Percentiles rank a stretch among this genome's conserved stretches.
phyloP scores from a whole-genome alignment of 2,888 invertebrate species.

The Itoplectis maculator region DNA sequence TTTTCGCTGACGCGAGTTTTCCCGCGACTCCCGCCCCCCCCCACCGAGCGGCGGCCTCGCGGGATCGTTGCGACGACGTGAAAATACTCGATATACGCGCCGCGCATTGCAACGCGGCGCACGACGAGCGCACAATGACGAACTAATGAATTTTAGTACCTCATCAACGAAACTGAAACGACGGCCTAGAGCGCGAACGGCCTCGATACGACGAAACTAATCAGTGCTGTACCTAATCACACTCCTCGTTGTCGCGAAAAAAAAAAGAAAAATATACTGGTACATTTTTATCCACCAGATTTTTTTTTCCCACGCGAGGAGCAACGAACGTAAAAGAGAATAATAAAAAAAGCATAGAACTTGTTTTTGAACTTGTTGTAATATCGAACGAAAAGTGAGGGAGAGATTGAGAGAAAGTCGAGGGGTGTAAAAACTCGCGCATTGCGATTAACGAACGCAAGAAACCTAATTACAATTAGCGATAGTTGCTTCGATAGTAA shows the following conservation, averaged over 20 bases:
- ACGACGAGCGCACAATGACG: constrained; percentile 36
- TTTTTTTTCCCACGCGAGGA: constrained; percentile 10
- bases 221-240: constrained; percentile 42
- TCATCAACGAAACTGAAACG: constrained; percentile 54
- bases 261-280: neutral
- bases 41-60: no score
- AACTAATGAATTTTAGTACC: constrained; percentile 55
- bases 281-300: neutral
- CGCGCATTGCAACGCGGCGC: no score
- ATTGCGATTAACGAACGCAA: constrained; percentile 47
- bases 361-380: neutral
- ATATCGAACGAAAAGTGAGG: constrained; percentile 7
- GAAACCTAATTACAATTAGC: constrained; percentile 53
- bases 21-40: no score
- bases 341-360: neutral
- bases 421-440: constrained; percentile 1
- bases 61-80: no score
- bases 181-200: constrained; percentile 46
- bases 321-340: constrained; percentile 13
- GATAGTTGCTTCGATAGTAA: constrained; percentile 55
- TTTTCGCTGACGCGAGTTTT: constrained; percentile 29
- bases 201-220: constrained; percentile 45
- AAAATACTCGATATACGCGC: neutral
- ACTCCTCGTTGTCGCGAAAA: constrained; percentile 16
- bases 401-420: neutral